A percentile compares a stretch with the other conserved stretches of the same genome.
Evolutionary conservation across 1,140 invertebrate genomes (phyloP).

Genomic region (Drosophila nigrodunni): DNA sequence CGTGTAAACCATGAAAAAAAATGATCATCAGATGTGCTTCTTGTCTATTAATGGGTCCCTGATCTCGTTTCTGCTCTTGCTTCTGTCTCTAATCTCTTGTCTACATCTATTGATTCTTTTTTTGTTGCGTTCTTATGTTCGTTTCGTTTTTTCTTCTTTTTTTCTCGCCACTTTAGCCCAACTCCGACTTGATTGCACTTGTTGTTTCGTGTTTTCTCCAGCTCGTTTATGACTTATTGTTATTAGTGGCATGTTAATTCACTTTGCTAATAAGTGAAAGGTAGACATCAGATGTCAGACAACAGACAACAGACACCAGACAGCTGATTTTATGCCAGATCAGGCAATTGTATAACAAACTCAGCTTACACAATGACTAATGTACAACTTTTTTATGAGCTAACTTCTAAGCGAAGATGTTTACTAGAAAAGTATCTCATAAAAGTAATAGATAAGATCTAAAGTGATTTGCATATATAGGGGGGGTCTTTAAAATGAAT

Average conservation of each 20-base stretch:
- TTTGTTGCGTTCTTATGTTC: conserved; percentile 1
- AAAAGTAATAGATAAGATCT: no score
- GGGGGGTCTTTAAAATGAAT: no score
- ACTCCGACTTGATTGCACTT: conserved; percentile 55
- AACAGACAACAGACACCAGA: background rate
- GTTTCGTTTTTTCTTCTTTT: conserved; percentile 15
- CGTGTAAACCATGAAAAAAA: no score
- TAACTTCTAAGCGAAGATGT: conserved; percentile 1
- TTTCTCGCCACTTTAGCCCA: conserved; percentile 18
- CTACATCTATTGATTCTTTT: conserved; percentile 42
- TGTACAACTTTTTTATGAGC: conserved; percentile 22
- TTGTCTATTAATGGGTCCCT: conserved; percentile 55
- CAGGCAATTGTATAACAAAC: conserved; percentile 38
- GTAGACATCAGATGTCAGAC: conserved; percentile 25
- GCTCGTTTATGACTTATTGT: conserved; percentile 47
- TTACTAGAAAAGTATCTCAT: background rate
- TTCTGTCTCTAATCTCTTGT: conserved; percentile 27
- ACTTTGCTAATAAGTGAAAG: conserved; percentile 80
- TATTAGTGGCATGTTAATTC: conserved; percentile 72
- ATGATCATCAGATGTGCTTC: background rate
- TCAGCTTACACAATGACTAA: conserved; percentile 2
- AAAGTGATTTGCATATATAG: no score
- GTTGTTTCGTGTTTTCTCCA: conserved; percentile 52
- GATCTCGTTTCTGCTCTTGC: conserved; percentile 65
- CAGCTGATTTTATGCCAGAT: conserved; percentile 31